Percentiles rank a stretch among this genome's conserved stretches.
These are phyloP conservation scores for Darwinula stevensoni DNA, from an alignment of 2,888 invertebrate genomes.

Conservation along the genomic window DNA sequence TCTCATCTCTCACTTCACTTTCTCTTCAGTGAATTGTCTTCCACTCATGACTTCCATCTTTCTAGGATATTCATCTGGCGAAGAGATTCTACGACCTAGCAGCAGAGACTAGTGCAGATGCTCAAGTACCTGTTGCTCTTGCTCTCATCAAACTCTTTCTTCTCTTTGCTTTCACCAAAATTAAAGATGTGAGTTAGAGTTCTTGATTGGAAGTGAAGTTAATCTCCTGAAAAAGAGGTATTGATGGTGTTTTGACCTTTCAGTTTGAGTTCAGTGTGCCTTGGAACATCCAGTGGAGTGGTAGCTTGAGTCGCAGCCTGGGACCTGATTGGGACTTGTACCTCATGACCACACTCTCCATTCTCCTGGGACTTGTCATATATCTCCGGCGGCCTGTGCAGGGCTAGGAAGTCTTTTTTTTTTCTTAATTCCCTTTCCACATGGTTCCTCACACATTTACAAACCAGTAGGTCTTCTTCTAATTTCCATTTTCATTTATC, in stretches of 20 bases:
- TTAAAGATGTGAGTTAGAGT: slow-evolving; percentile 29
- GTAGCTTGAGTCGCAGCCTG: slow-evolving; percentile 15
- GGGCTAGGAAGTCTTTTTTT: too few species aligned
- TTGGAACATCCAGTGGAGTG: too few species aligned
- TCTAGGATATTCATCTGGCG: slow-evolving; percentile 59
- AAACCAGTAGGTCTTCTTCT: too few species aligned
- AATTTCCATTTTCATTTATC: too few species aligned
- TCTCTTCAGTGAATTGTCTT: too few species aligned
- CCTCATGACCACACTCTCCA: slow-evolving; percentile 47
- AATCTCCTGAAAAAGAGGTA: too few species aligned
- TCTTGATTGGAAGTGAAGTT: too few species aligned
- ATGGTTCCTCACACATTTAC: too few species aligned
- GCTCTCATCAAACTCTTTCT: slow-evolving; percentile 57
- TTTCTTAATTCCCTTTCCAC: too few species aligned
- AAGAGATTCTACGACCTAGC: slow-evolving; percentile 93
- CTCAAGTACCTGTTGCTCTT: slow-evolving; percentile 68
- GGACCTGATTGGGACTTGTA: slow-evolving; percentile 84
- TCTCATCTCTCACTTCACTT: too few species aligned
- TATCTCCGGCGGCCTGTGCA: slow-evolving; percentile 38
- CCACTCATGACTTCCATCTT: slow-evolving; percentile 7
- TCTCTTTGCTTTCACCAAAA: slow-evolving; percentile 35
- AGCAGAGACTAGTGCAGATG: slow-evolving; percentile 69
- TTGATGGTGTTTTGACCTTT: slow-evolving; percentile 14
- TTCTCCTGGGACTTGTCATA: slow-evolving; percentile 48
- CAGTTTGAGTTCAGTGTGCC: slow-evolving; percentile 24